Base-by-base conservation (phyloP, 2,888 invertebrate species). In the Iphiclides podalirius region DNA sequence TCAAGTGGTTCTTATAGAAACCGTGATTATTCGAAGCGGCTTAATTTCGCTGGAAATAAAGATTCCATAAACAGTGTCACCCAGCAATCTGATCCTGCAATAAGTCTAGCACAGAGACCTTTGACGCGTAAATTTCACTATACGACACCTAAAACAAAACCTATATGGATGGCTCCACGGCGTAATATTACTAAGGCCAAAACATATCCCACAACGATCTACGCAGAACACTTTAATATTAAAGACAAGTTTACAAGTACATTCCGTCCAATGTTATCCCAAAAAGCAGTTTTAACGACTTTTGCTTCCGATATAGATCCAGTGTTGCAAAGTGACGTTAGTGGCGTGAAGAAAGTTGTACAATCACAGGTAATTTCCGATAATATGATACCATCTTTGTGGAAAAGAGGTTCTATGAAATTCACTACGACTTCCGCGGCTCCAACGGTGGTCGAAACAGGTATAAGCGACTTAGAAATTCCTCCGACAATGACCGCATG, bases 401-500 rank as follows among this genome's bases (percentile, higher is more conserved):
- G 81, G 67, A 90, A 90, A 60, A 72, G 90, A 55, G 90, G 90
- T 9, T 90, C 90, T 0, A 83, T 80, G 2, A 89, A 82, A 53
- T 89, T 70, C 57, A 67, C 69, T 1, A 66, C 79, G 4, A 70
- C 84, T 11, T 75, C 82, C 8, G 65, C 70, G 2, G 60, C 57
- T 4, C 75, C 77, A 7, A 58, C 69, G 4, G 81, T 78, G 46
- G 62, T 59, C 2, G 71, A 74, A 36, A 60, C 67, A 4, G 72
- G 70, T 16, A 52, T 70, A 1, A 72, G 70, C 43, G 83, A 84
- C 17, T 63, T 87, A 58, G 83, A 85, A 54, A 85, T 90, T 52
- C 90, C 90, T 8, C 85, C 89, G 4, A 84, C 89, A 0, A 72
- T 89, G 3, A 83, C 89, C 2, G 90, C 89, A 0, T 90, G 90